Base-by-base conservation (phyloP, 2,888 invertebrate species). In the Pteria penguin region DNA sequence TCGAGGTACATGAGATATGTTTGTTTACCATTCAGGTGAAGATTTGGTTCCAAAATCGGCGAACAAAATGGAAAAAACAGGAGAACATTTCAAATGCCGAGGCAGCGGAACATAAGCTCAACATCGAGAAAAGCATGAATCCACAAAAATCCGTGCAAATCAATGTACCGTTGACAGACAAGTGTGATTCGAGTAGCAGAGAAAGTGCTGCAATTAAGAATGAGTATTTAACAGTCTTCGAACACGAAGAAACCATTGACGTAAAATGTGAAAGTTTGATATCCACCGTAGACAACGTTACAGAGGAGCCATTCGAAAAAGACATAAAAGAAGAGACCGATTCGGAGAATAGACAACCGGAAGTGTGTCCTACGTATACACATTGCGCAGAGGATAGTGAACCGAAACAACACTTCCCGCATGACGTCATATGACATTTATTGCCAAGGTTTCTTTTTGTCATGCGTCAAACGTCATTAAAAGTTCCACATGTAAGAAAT, bases 51-150 rank as follows among this genome's bases (percentile, higher is more conserved):
- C 96, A 96, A 93, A 97, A 97, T 91, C 94, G 97, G 92, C 93
- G 95, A 73, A 95, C 95, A 27, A 95, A 95, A 89, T 95, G 95
- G 95, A 98, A 97, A 93, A 97, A 97, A 92, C 97, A 97, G 92
- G 97, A 97, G 93, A 97, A 97, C 93, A 95, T 97, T 72, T 95
- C 95, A 78, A 97, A 96, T 91, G 95, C 96, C 24, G 97, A 97
- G 92, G 96, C 96, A 1, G 96, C 96, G 0, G 97, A 96, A 89
- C 94, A 96, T 90, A 96, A 96, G 89, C 95, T 92, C 32, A 89
- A 87, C 69, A 88, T 88, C 3, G 90, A 90, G 71, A 88, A 88
- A 75, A 85, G 88, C 79, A 78, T 82, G 52, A 80, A 82, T 68
- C 78, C 80, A 32, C 63, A 63, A 26, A 63, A 63, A 31, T n/a